Base-by-base conservation (phyloP, 2,113 vertebrate species). In the Onychorhynchus coronatus region DNA sequence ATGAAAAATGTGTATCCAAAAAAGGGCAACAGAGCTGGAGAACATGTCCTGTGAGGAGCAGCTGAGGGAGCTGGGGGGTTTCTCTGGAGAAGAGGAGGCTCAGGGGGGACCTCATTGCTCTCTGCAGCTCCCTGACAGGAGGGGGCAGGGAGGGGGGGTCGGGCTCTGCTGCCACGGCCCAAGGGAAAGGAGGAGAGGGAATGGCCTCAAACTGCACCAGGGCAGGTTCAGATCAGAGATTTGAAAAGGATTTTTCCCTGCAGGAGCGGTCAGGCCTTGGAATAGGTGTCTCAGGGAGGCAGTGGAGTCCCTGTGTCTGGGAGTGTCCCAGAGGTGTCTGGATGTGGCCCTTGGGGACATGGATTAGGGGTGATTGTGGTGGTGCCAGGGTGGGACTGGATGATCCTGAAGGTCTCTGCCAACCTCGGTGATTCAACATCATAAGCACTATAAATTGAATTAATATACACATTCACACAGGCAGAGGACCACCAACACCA, bases 11-110 rank as follows among this genome's bases (percentile, higher is more conserved):
- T 3, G 41, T 23, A 23, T 55, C 28, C 56, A 41, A 7, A 15
- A 3, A 8, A 61, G 4, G 39, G 37, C 14, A 50, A 59, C 0
- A 0, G n/a, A n/a, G n/a, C n/a, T n/a, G n/a, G n/a, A 35, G 16
- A 55, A 73, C 30, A 3, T 9, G 17, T 33, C 37, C 37, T 25
- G 28, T 22, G 15, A 55, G 49, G 70, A 41, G 68, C 49, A 41
- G 37, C 68, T 72, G 61, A 33, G 55, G n/a, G 52, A 19, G 2
- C 30, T 47, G 59, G n/a, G 5, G 19, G 9, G 24, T 37, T 67
- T 0, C 20, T 1, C 24, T 76, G 63, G 63, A 77, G 33, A 0
- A 86, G 4, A 86, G 63, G 63, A 27, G 53, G 22, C 22, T 61
- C 53, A 27, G 42, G 52, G 52, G 70, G 53, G 37, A 11, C 37